Evolutionary conservation across 2,113 vertebrate genomes (phyloP), one percentile per base, ranked within the genome.

Genomic region (Papio anubis): DNA sequence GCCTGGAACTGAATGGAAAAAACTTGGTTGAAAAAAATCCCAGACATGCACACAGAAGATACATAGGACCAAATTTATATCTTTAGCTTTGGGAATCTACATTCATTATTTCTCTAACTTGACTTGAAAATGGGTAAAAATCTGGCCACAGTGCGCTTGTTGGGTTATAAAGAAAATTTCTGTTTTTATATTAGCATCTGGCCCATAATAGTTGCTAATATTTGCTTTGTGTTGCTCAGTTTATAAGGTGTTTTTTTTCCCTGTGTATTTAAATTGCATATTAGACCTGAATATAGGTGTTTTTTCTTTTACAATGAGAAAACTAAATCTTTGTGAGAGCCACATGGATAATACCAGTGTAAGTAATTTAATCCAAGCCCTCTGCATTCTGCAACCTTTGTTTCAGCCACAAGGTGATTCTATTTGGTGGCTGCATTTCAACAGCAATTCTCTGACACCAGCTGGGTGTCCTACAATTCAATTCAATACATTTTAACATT

Each of bases 1-100:
- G 90, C 95, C 79, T 97, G 81, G 32, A 95, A 97, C 61, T 83
- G 94, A 98, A 88, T 96, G 95, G 95, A 88, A 96, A 97, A 97
- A 95, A 68, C 20, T 95, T 79, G 57, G 72, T 92, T 85, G 64
- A 94, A 89, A 93, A 96, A 96, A 90, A 97, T 96, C 55, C 52
- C 88, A 97, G 94, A 87, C 94, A 81, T 93, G 93, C 66, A 96
- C 78, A 89, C 75, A 79, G 87, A 97, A 97, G 94, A 88, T 88
- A 91, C 82, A 93, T 30, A 95, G 88, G 86, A 72, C 61, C 55
- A 93, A 97, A 95, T 97, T 96, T 98, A 96, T 97, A 89, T 93
- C 90, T 95, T 95, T 81, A 96, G 79, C 85, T 61, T 88, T 96
- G 93, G 94, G 94, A 90, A 91, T 95, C 94, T 91, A 96, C 91